Evolutionary conservation across 2,113 vertebrate species (phyloP).

Genomic region (Catharus bicknelli): DNA sequence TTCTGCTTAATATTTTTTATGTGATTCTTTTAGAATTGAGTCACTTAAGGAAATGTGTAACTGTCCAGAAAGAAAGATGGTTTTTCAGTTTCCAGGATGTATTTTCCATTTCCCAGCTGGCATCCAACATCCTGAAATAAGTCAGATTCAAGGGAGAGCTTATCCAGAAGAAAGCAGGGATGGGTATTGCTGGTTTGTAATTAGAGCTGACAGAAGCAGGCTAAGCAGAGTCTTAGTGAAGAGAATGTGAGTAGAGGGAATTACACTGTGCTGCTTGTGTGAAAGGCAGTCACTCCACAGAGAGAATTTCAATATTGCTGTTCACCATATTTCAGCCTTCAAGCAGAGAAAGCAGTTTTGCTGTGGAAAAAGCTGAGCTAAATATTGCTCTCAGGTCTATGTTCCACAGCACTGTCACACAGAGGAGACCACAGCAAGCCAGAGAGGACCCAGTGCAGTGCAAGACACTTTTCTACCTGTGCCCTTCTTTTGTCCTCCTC

Average conservation of each 20-base stretch:
- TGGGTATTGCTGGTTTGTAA: not conserved
- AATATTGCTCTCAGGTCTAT: not conserved
- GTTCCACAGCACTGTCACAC: not conserved
- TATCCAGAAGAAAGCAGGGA: not conserved
- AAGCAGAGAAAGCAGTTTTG: not conserved
- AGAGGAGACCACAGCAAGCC: not conserved
- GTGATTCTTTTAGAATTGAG: not conserved
- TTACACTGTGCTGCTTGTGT: not conserved
- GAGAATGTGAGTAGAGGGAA: not conserved
- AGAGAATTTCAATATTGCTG: not conserved
- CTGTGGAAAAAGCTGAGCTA: not conserved
- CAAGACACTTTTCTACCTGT: not conserved
- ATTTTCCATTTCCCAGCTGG: constrained; percentile 2
- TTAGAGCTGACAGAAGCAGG: constrained; percentile 10
- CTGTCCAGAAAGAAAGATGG: not conserved
- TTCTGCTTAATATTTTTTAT: not conserved
- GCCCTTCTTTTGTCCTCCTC: not conserved
- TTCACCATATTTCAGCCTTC: not conserved
- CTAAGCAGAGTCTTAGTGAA: not conserved
- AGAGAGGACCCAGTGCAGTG: not conserved
- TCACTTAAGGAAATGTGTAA: not conserved
- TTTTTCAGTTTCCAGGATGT: not conserved
- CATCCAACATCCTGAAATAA: not conserved
- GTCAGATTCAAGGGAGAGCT: not conserved
- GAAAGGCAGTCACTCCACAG: not conserved